A percentile compares a stretch with the other conserved stretches of the same genome.
Evolutionary conservation across 2,797 vertebrate species (phyloP).

Genomic region (Lates japonicus): DNA sequence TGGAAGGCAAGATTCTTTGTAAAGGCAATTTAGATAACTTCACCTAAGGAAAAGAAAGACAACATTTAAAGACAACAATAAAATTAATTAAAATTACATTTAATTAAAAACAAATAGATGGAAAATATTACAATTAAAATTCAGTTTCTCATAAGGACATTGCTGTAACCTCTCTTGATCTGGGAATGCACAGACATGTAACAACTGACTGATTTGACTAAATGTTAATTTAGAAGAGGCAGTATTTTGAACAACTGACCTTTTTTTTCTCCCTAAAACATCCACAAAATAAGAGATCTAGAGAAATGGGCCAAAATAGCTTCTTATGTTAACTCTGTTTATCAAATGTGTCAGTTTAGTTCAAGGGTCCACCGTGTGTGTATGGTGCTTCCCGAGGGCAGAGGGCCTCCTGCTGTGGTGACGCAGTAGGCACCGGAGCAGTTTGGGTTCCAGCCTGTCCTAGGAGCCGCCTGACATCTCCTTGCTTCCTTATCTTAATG

Average conservation of each 20-base stretch:
- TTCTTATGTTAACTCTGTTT: neutral
- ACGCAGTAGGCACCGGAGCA: slow-evolving; percentile 66
- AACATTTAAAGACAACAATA: neutral
- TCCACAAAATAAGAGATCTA: neutral
- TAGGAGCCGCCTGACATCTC: slow-evolving; percentile 77
- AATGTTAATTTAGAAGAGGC: neutral
- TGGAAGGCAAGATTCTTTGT: neutral
- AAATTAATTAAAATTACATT: neutral
- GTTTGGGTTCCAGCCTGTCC: slow-evolving; percentile 80
- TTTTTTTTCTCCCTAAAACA: neutral
- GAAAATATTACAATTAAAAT: neutral
- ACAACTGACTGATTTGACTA: neutral
- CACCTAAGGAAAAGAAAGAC: too few species aligned
- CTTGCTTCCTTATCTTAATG: slow-evolving; percentile 83
- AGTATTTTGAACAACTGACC: neutral
- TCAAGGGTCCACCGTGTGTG: neutral
- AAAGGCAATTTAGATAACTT: neutral
- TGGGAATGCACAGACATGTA: slow-evolving; percentile 5
- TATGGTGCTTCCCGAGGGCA: slow-evolving; percentile 34
- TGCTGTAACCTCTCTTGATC: neutral
- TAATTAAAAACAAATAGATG: neutral
- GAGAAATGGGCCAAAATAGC: neutral
- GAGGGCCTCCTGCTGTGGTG: slow-evolving; percentile 50
- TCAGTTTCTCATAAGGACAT: neutral
- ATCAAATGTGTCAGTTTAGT: slow-evolving; percentile 17